Evolutionary conservation across 2,797 vertebrate genomes (phyloP), one percentile per base, ranked within the genome.

Genomic region (Cryptoblepharus egeriae): DNA sequence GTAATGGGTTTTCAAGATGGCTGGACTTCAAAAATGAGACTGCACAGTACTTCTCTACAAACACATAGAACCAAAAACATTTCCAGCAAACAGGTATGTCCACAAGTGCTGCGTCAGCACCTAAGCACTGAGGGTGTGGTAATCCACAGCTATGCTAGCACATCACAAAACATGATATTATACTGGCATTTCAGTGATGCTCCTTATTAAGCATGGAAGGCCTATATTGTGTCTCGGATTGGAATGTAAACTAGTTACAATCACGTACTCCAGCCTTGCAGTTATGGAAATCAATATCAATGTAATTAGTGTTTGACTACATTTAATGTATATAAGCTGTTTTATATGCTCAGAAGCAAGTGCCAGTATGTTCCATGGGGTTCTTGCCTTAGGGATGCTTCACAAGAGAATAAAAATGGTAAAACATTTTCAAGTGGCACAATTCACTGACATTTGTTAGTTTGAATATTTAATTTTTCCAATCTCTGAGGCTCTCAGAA

Each of bases 331-430:
- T n/a, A n/a, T n/a, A n/a, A 71, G 90, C 49, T 15, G 15, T 52
- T 15, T 52, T 52, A 52, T 52, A 52, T 15, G 18, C 49, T 16
- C 49, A 16, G 49, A 52, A 52, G 49, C 15, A 18, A 52, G 49
- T 52, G 1, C 45, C 45, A 52, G 13, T 52, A 15, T 18, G 4
- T 52, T 52, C 13, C 49, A 52, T 52, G 13, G 49, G 15, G 49
- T 16, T 52, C 49, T 10, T 15, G 49, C 49, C 49, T 4, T 32
- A 84, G 1, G 78, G 65, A 45, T 10, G 11, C 30, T 69, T 79
- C 58, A 85, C 24, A 75, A 64, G 28, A 57, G 76, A 32, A 67
- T 72, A 52, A 26, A 83, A 88, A 69, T 9, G 71, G 87, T 77
- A 73, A 72, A 79, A 45, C 45, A 76, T 64, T 20, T 26, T 35